A percentile compares a stretch with the other conserved stretches of the same genome.
Evolutionary conservation across 2,888 invertebrate species (phyloP).

Genomic region (Lacanobia oleracea): DNA sequence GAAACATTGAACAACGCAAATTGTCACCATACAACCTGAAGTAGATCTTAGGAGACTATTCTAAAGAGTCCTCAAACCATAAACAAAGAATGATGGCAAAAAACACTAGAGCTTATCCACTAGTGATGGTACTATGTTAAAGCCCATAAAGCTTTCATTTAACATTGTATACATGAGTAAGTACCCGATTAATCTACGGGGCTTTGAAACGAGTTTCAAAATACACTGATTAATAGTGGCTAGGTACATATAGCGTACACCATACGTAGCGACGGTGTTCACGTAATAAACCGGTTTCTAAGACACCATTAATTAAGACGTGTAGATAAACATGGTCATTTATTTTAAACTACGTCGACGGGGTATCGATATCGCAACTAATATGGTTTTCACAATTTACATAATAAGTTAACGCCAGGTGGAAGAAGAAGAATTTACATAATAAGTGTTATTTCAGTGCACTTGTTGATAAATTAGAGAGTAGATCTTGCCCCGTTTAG

Average conservation of each 20-base stretch:
- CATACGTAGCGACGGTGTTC: constrained; percentile 24
- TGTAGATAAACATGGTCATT: constrained; percentile 55
- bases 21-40: constrained; percentile 1
- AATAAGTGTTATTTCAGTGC: constrained; percentile 13
- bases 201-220: constrained; percentile 65
- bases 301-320: constrained; percentile 45
- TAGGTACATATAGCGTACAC: constrained; percentile 14
- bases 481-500: constrained; percentile 5
- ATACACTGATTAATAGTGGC: constrained; percentile 64
- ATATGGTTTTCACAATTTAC: constrained; percentile 22
- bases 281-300: constrained; percentile 61
- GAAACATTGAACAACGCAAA: constrained; percentile 22
- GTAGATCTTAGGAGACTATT: constrained; percentile 27
- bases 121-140: constrained; percentile 1
- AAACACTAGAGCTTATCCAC: constrained; percentile 26
- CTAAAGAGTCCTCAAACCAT: not conserved
- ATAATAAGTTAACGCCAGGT: too few species aligned
- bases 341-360: constrained; percentile 39
- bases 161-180: constrained; percentile 59
- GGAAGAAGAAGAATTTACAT: too few species aligned
- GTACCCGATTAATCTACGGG: constrained; percentile 63
- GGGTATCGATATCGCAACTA: constrained; percentile 35
- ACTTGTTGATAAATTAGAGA: not conserved
- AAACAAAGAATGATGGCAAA: constrained; percentile 23
- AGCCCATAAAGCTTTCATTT: constrained; percentile 41